Evolutionary conservation across 2,797 vertebrate species (phyloP).

Genomic region (Remorina albescens): DNA sequence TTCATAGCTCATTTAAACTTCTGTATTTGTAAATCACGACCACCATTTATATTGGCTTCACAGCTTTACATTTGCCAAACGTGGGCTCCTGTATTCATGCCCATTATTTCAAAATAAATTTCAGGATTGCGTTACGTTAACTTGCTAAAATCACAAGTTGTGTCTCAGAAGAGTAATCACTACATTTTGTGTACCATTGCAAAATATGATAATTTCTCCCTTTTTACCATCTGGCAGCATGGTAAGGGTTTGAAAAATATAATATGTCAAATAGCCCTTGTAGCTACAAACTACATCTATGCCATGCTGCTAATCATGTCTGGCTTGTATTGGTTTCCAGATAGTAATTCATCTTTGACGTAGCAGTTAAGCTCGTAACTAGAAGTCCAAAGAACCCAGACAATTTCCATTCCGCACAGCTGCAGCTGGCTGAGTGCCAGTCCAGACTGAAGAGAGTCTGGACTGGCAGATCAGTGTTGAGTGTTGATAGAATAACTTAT

Average conservation of each 20-base stretch:
- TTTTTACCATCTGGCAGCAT: background rate
- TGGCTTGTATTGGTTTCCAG: conserved; percentile 1
- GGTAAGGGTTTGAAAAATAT: no score
- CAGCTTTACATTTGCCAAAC: background rate
- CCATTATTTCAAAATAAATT: no score
- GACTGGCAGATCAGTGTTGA: no score
- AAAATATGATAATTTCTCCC: background rate
- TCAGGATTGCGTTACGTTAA: no score
- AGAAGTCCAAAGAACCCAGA: background rate
- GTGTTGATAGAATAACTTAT: background rate
- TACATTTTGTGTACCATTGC: background rate
- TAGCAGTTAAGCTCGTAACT: conserved; percentile 3
- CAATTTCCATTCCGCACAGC: background rate
- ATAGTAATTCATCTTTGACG: background rate
- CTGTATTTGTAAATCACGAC: background rate
- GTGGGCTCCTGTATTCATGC: no score
- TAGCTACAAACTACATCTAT: background rate
- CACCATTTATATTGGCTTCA: background rate
- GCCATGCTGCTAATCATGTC: no score
- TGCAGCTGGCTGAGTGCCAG: background rate
- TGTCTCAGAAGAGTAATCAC: background rate
- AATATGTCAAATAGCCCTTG: background rate
- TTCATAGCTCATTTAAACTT: background rate
- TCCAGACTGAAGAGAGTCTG: no score
- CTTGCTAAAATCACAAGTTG: background rate